Evolutionary conservation across 2,113 vertebrate genomes (phyloP).

Genomic region (Eurystomus gularis): DNA sequence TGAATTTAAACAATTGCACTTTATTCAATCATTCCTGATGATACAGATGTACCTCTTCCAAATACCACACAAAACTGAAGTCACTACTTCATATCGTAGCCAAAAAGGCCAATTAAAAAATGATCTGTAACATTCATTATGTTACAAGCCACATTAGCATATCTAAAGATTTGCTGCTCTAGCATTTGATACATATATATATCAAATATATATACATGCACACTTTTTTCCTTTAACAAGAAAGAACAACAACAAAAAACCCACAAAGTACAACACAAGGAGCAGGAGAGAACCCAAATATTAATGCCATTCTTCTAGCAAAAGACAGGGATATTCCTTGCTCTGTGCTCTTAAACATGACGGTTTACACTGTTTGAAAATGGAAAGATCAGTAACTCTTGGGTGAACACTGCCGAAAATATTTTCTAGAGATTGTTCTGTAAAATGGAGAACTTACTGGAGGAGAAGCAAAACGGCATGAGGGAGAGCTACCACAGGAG

Average conservation of each 20-base stretch:
- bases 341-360: background rate
- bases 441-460: conserved; percentile 83
- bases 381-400: background rate
- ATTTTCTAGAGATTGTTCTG: background rate
- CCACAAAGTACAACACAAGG: background rate
- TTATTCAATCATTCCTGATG: background rate
- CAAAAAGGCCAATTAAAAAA: background rate
- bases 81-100: background rate
- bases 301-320: background rate
- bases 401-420: background rate
- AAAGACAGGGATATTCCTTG: background rate
- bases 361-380: background rate
- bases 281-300: background rate
- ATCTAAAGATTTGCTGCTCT: background rate
- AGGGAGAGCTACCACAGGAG: conserved; percentile 89
- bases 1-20: background rate
- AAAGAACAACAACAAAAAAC: background rate
- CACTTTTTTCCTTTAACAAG: background rate
- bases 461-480: conserved; percentile 90
- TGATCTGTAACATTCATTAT: background rate
- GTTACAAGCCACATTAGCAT: background rate
- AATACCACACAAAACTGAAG: background rate
- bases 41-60: background rate
- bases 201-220: too few species aligned
- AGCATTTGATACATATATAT: background rate